These are phyloP conservation scores for Diaphora mendica DNA, from an alignment of 2,888 invertebrate genomes.

Conservation along the genomic window DNA sequence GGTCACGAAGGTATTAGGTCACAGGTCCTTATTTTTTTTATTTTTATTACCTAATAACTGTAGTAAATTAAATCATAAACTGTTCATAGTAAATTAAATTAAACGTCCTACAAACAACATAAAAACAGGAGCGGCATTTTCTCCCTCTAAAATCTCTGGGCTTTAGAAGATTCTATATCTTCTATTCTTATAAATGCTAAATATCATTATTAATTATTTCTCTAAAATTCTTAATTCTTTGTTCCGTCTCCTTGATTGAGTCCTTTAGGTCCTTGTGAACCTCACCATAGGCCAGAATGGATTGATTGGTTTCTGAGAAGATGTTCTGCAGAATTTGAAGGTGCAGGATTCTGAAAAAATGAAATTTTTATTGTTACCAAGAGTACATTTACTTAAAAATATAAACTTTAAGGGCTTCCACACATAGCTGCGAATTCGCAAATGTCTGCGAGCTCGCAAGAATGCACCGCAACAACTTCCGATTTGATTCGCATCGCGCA, in stretches of 20 bases:
- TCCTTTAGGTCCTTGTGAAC: constrained; percentile 79
- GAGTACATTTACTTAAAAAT: background rate
- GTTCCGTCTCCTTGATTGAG: constrained; percentile 71
- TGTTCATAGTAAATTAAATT: no score
- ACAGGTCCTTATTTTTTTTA: no score
- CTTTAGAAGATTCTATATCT: background rate
- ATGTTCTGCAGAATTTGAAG: constrained; percentile 78
- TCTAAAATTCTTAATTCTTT: constrained; percentile 69
- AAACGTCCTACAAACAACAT: background rate
- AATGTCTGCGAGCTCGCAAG: no score
- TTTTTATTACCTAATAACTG: no score
- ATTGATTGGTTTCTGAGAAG: constrained; percentile 80
- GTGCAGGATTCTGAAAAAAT: constrained; percentile 73
- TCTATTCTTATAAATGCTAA: constrained; percentile 15
- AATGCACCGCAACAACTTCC: no score
- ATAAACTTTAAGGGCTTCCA: no score
- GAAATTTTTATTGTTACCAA: background rate
- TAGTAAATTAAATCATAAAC: no score
- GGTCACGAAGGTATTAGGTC: no score
- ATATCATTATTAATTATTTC: constrained; percentile 71
- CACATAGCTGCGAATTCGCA: no score
- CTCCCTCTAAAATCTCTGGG: background rate
- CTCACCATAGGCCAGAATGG: constrained; percentile 78
- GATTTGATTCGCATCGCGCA: no score
- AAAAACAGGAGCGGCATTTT: background rate